phyloP scores from a whole-genome alignment of 2,113 vertebrate genomes.

The Thalassarche chlororhynchos region DNA sequence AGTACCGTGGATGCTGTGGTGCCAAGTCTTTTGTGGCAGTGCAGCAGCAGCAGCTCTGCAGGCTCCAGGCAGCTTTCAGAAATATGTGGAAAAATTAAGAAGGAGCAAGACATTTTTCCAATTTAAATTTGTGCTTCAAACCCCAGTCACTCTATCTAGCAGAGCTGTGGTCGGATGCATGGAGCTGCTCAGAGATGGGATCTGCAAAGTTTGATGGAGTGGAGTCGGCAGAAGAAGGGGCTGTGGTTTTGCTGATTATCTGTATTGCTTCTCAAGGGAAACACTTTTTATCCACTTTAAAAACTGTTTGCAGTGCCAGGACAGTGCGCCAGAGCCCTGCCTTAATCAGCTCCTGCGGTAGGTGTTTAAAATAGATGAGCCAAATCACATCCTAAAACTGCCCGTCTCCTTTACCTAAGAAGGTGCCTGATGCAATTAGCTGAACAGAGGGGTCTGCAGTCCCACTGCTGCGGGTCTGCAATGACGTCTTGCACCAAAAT shows the following conservation, averaged over 20 bases:
- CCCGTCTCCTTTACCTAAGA: neutral
- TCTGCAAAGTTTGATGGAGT: neutral
- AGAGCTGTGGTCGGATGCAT: neutral
- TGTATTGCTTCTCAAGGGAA: neutral
- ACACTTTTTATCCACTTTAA: neutral
- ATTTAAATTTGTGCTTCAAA: neutral
- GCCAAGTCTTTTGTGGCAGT: neutral
- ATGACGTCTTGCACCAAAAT: neutral
- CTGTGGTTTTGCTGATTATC: neutral
- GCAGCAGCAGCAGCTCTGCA: constrained; percentile 10
- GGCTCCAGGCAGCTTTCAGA: neutral
- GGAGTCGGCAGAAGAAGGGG: neutral
- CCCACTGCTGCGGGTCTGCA: neutral
- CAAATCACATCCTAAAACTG: neutral
- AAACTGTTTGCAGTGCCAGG: neutral
- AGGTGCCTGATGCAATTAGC: neutral
- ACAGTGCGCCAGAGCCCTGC: neutral
- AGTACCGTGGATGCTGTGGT: neutral
- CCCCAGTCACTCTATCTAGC: neutral
- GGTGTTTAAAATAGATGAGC: neutral
- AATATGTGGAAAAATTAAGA: neutral
- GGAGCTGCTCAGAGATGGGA: neutral
- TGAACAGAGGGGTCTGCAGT: neutral
- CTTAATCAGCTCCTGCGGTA: neutral
- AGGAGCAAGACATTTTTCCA: neutral